phyloP scores from a whole-genome alignment of 2,113 vertebrate genomes.

The Pyxicephalus adspersus region DNA sequence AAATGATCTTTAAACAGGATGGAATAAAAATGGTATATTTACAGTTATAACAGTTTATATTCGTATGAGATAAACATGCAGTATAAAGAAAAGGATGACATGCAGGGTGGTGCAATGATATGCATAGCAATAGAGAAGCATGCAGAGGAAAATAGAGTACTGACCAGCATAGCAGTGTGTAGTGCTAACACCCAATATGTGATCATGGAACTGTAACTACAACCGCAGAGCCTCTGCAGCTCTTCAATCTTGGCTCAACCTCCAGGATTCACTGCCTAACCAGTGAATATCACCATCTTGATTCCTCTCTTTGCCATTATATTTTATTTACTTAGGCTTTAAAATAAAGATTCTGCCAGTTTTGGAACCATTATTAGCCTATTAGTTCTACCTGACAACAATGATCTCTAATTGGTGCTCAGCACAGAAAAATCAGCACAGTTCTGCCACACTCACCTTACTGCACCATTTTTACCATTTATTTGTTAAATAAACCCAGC shows the following conservation, averaged over 20 bases:
- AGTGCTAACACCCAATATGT: slow-evolving; percentile 28
- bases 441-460: neutral
- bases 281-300: slow-evolving; percentile 4
- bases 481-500: slow-evolving; percentile 37
- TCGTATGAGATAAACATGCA: slow-evolving; percentile 6
- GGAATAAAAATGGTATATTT: too few species aligned
- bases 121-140: slow-evolving; percentile 41
- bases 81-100: slow-evolving; percentile 14
- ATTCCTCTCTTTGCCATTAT: slow-evolving; percentile 7
- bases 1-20: too few species aligned
- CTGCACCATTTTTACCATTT: slow-evolving; percentile 6
- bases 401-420: slow-evolving; percentile 46
- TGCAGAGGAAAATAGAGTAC: slow-evolving; percentile 26
- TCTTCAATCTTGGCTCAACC: slow-evolving; percentile 45
- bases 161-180: slow-evolving; percentile 30
- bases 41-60: neutral
- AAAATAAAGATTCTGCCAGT: neutral
- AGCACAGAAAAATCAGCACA: neutral
- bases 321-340: slow-evolving; percentile 16
- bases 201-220: slow-evolving; percentile 25
- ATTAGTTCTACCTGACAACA: slow-evolving; percentile 48
- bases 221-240: slow-evolving; percentile 4
- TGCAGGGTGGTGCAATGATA: slow-evolving; percentile 30
- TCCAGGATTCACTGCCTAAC: slow-evolving; percentile 19
- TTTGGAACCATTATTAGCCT: slow-evolving; percentile 29